Conservation (phyloP, 1,140 invertebrate genomes). For the Helicoverpa armigera region DNA sequence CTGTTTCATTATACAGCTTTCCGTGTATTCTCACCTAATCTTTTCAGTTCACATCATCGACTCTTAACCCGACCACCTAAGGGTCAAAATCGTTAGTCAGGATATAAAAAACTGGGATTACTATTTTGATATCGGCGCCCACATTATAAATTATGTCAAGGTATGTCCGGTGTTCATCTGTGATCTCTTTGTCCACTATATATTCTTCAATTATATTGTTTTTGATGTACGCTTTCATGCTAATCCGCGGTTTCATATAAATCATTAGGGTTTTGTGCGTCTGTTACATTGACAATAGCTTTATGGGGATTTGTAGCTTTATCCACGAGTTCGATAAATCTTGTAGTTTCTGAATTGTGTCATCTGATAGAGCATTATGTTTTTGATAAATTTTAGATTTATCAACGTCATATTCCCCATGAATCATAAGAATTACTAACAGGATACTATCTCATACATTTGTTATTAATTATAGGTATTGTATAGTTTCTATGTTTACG, state of each 20-base stretch:
- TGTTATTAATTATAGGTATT: not conserved
- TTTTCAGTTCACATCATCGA: constrained; percentile 51
- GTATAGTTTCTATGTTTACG: not conserved
- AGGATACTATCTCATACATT: constrained; percentile 5
- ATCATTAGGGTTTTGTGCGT: constrained; percentile 56
- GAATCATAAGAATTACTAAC: constrained; percentile 8
- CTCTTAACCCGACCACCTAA: constrained; percentile 67
- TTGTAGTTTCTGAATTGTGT: constrained; percentile 15
- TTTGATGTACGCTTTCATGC: constrained; percentile 68
- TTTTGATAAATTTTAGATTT: constrained; percentile 17
- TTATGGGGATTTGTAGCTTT: constrained; percentile 62
- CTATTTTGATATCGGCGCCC: constrained; percentile 80
- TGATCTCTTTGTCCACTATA: constrained; percentile 78
- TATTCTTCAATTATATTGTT: constrained; percentile 66
- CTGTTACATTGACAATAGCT: constrained; percentile 65
- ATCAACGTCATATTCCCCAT: not conserved
- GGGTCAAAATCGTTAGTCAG: constrained; percentile 64
- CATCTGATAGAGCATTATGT: constrained; percentile 16
- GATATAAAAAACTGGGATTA: constrained; percentile 61
- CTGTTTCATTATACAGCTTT: constrained; percentile 81
- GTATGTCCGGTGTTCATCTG: constrained; percentile 79
- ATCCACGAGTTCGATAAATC: constrained; percentile 50
- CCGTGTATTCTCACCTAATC: constrained; percentile 71
- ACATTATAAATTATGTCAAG: constrained; percentile 80
- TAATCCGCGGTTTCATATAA: constrained; percentile 67